Conservation (phyloP, 2,888 invertebrate species). For the Alsophila aescularia region DNA sequence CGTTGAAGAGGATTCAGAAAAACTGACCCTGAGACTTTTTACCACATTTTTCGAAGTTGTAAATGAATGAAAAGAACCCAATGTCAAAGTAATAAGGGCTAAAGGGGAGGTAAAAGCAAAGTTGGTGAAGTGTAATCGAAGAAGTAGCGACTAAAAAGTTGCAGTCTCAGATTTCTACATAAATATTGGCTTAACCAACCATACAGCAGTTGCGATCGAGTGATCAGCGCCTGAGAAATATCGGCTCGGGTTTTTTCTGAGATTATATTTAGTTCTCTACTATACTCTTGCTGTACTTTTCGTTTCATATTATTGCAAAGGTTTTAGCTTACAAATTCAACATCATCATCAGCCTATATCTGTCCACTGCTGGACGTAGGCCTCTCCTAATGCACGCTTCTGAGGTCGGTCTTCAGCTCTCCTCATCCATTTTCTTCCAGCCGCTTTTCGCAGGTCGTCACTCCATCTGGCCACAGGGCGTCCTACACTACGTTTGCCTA, state of each 20-base stretch:
- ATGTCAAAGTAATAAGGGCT: slow-evolving; percentile 32
- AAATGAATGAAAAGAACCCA: slow-evolving; percentile 37
- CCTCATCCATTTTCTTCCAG: no score
- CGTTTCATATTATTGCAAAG: no score
- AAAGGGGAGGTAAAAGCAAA: slow-evolving; percentile 14
- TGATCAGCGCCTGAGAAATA: slow-evolving; percentile 44
- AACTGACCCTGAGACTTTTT: slow-evolving; percentile 47
- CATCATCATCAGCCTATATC: no score
- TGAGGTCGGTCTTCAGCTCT: no score
- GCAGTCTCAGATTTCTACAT: slow-evolving; percentile 68
- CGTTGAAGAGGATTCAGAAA: slow-evolving; percentile 52
- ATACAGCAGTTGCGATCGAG: slow-evolving; percentile 45
- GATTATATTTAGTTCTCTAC: background rate
- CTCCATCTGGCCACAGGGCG: no score
- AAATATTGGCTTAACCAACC: slow-evolving; percentile 62
- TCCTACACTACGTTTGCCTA: no score
- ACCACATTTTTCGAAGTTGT: slow-evolving; percentile 25
- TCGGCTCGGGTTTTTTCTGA: background rate
- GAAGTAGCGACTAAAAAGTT: slow-evolving; percentile 57
- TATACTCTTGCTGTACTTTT: no score
- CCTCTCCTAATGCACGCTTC: no score
- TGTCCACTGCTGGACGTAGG: no score
- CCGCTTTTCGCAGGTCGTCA: no score
- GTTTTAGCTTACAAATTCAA: no score
- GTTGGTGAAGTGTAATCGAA: slow-evolving; percentile 50